phyloP scores from a whole-genome alignment of 2,888 invertebrate genomes.

The Thymelicus lineola region DNA sequence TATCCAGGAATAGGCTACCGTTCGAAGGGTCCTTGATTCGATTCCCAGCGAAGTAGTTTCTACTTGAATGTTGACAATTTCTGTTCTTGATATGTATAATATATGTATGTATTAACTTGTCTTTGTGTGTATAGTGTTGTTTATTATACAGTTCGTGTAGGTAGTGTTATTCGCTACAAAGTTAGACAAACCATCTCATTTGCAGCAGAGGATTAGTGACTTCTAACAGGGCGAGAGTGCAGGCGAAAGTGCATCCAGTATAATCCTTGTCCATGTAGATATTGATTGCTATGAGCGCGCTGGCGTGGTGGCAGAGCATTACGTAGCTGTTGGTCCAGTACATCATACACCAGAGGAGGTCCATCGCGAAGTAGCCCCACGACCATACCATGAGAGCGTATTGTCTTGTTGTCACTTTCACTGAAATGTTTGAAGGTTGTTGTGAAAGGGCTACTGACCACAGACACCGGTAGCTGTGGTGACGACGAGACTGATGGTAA shows the following conservation, averaged over 20 bases:
- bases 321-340: conserved; percentile 79
- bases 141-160: too few species aligned
- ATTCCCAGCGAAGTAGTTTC: too few species aligned
- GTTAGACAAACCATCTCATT: conserved; percentile 80
- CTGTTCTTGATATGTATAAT: too few species aligned
- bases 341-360: conserved; percentile 84
- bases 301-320: conserved; percentile 84
- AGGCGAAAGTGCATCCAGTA: conserved; percentile 82
- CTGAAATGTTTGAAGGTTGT: conserved; percentile 48
- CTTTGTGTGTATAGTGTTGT: too few species aligned
- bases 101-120: too few species aligned
- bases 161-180: too few species aligned
- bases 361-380: conserved; percentile 87
- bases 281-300: conserved; percentile 79
- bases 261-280: conserved; percentile 77
- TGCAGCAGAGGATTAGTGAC: conserved; percentile 87
- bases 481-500: too few species aligned
- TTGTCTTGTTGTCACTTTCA: conserved; percentile 59
- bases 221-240: conserved; percentile 85
- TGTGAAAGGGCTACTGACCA: neutral
- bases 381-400: conserved; percentile 82
- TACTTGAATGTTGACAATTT: too few species aligned
- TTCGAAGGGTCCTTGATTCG: too few species aligned
- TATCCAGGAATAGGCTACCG: too few species aligned
- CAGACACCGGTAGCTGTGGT: too few species aligned